Conservation (phyloP, 2,113 vertebrate species). For the Corythornis vintsioides region DNA sequence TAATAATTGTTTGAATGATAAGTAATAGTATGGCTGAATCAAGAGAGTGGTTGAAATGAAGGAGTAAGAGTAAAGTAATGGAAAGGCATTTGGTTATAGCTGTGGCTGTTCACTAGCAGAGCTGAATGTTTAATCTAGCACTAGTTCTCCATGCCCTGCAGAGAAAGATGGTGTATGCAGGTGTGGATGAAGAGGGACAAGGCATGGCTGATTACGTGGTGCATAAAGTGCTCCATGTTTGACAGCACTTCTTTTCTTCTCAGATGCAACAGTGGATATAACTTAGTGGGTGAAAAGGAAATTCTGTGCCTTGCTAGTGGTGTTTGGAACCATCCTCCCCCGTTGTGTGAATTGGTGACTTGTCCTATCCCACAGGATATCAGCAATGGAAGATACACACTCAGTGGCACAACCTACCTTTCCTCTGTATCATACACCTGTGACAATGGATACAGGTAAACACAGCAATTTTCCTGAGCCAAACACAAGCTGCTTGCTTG, state of each 20-base stretch:
- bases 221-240: not conserved
- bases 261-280: slow-evolving; percentile 89
- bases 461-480: not conserved
- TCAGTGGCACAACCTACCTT: slow-evolving; percentile 83
- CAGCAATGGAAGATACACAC: slow-evolving; percentile 78
- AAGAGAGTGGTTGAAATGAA: not conserved
- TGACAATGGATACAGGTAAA: slow-evolving; percentile 90
- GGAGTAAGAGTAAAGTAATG: not conserved
- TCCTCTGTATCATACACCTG: slow-evolving; percentile 87
- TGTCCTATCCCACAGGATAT: slow-evolving; percentile 82
- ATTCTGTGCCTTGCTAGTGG: slow-evolving; percentile 86
- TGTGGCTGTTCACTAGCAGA: not conserved
- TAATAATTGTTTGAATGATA: not conserved
- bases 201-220: not conserved
- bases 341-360: slow-evolving; percentile 84
- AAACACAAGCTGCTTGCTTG: not conserved
- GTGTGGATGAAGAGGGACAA: not conserved
- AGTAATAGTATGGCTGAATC: not conserved
- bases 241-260: slow-evolving; percentile 7
- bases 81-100: not conserved
- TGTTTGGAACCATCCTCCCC: slow-evolving; percentile 83
- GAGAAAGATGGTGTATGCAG: not conserved
- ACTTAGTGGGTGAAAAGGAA: slow-evolving; percentile 82
- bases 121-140: not conserved
- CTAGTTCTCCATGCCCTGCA: not conserved